These are phyloP conservation scores for Monoplex corrugatus DNA, from an alignment of 2,888 invertebrate species.

Conservation along the genomic window DNA sequence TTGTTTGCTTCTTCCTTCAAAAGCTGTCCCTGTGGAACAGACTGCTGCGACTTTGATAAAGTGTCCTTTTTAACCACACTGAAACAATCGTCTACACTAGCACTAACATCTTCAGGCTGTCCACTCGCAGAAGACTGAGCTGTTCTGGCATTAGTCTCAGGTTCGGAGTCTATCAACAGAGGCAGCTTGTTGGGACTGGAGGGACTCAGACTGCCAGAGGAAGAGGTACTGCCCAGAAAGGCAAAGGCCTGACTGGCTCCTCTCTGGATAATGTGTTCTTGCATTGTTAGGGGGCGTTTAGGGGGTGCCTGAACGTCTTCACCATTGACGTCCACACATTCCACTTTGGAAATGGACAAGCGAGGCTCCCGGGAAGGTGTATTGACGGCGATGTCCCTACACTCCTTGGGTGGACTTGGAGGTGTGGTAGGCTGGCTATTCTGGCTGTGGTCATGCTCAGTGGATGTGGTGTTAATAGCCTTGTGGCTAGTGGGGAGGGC, in stretches of 20 bases:
- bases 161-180: too few relatives aligned
- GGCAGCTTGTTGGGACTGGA: conserved; percentile 34
- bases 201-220: conserved; percentile 34
- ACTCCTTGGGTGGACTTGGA: conserved; percentile 48
- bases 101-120: too few relatives aligned
- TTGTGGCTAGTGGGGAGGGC: conserved; percentile 60
- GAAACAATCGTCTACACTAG: too few relatives aligned
- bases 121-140: too few relatives aligned
- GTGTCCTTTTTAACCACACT: too few relatives aligned
- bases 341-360: conserved; percentile 1
- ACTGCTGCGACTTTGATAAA: too few relatives aligned
- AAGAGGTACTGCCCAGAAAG: conserved; percentile 43
- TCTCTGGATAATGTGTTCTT: conserved; percentile 45
- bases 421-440: conserved; percentile 21
- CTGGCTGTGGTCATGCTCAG: conserved; percentile 1
- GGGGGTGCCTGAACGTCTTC: conserved; percentile 19
- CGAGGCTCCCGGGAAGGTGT: conserved; percentile 45
- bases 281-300: conserved; percentile 29
- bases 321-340: background rate
- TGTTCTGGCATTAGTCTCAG: too few relatives aligned
- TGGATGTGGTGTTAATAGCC: conserved; percentile 67
- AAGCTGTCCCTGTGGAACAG: too few relatives aligned
- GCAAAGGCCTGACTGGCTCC: conserved; percentile 47
- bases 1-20: too few relatives aligned
- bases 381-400: conserved; percentile 54